Base-by-base conservation (phyloP, 2,113 vertebrate species). In the Chaetorhynchus papuensis region DNA sequence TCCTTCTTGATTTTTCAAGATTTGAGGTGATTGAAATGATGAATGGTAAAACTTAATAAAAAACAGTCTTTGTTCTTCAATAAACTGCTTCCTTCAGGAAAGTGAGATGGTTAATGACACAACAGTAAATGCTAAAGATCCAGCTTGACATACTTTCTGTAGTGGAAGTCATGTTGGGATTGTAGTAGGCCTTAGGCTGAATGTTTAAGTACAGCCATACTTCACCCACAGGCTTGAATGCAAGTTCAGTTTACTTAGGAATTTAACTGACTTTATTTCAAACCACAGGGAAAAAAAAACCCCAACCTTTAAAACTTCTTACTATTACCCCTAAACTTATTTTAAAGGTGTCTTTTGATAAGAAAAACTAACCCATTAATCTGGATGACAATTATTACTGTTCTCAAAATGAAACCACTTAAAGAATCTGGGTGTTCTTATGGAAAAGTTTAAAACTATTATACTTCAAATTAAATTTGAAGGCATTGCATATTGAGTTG, bases 401-500 rank as follows among this genome's bases (percentile, higher is more conserved):
- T 74, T 95, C 71, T 93, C 33, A 94, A 77, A 90, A 94, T 53
- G 83, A 90, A 96, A 93, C 39, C 83, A 94, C 68, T 95, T 89
- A 96, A 93, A 96, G 53, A 92, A 64, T 35, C 79, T 85, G 17
- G 11, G 37, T 75, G 75, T 78, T 93, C 82, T 96, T 86, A 77
- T 11, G 44, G 83, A 95, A 96, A 95, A 93, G 79, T 94, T 93
- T 89, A 66, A 92, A 93, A 96, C 78, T 79, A 90, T 96, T 95
- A 84, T 54, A 72, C 83, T 93, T 95, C 71, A 93, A 93, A 95
- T 86, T 80, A 94, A 86, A 95, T 88, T 72, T 95, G 87, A 96
- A 95, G 44, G 47, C 61, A 87, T 90, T 87, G 83, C 80, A 95
- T 86, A 96, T 83, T 95, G 72, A 96, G 77, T 74, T 97, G 69